Evolutionary conservation across 92 coral and sea anemone genomes (phyloP), one percentile per base, ranked within the genome.

Genomic region (Actinostola sp.): DNA sequence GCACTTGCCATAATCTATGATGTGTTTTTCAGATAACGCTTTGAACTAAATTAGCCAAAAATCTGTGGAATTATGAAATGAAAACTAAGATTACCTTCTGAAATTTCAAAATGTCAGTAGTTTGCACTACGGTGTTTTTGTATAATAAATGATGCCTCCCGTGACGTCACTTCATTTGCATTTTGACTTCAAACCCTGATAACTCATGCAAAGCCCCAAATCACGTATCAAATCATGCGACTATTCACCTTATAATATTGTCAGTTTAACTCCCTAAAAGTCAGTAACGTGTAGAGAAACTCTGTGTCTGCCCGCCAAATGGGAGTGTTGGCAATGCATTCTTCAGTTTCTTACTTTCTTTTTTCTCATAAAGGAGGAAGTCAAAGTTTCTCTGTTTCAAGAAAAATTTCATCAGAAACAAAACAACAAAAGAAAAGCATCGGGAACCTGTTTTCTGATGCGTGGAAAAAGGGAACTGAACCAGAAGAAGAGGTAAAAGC

Each of bases 391-490:
- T 83, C 92, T 13, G 86, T 72, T 17, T 75, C 66, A 60, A 89
- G 72, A 27, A 70, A 55, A 71, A 69, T 62, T 38, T 30, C 70
- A 31, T 70, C 70, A 44, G 66, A 80, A 48, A 66, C 72, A 63
- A 78, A 77, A 46, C 84, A 77, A 29, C 75, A 81, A 27, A 77
- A 81, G 61, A 94, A 88, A 67, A 75, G 67, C 50, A 88, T 94
- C 26, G 90, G 94, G 12, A 94, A 91, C 71, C 84, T 94, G 65
- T 94, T 94, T 67, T 89, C 96, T 53, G 97, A 94, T 60, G 98
- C 98, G 1, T 91, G 98, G 97, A 94, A 91, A 72, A 94, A 91
- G 61, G 98, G 98, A 3, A 72, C 86, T 43, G 94, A 81, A 44
- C 56, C 61, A 15, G 94, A 94, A 17, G 79, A 83, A 1, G 70